These are phyloP conservation scores for Ornithoptera priamus DNA, from an alignment of 2,888 invertebrate species.

Conservation along the genomic window DNA sequence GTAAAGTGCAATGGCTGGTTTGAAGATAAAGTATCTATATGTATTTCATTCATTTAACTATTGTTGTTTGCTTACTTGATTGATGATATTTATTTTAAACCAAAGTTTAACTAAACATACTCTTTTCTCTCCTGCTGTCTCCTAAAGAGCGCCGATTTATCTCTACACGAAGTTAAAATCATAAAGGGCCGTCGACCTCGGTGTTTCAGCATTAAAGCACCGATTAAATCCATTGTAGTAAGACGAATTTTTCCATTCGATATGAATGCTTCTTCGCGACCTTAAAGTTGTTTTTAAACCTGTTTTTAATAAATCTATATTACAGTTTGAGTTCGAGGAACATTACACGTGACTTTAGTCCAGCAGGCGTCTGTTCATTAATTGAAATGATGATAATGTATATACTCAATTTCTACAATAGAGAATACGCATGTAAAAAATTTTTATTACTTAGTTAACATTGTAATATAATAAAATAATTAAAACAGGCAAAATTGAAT, in stretches of 20 bases:
- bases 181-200: constrained; percentile 66
- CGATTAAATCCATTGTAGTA: constrained; percentile 60
- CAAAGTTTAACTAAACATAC: constrained; percentile 39
- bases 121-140: constrained; percentile 53
- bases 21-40: neutral
- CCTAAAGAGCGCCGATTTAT: constrained; percentile 43
- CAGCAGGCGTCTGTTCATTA: no score
- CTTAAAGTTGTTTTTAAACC: constrained; percentile 39
- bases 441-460: no score
- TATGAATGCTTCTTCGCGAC: constrained; percentile 63
- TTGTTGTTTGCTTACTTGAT: neutral
- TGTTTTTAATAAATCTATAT: no score
- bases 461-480: no score
- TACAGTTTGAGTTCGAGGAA: no score
- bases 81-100: neutral
- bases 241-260: constrained; percentile 61
- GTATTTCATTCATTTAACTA: neutral
- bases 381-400: no score
- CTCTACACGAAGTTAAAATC: constrained; percentile 58
- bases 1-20: neutral
- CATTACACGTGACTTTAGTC: no score
- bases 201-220: constrained; percentile 63
- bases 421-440: no score
- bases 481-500: no score
- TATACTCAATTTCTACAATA: no score